Evolutionary conservation across 1,140 invertebrate species (phyloP), one percentile per base, ranked within the genome.

Genomic region (Bombus waltoni): DNA sequence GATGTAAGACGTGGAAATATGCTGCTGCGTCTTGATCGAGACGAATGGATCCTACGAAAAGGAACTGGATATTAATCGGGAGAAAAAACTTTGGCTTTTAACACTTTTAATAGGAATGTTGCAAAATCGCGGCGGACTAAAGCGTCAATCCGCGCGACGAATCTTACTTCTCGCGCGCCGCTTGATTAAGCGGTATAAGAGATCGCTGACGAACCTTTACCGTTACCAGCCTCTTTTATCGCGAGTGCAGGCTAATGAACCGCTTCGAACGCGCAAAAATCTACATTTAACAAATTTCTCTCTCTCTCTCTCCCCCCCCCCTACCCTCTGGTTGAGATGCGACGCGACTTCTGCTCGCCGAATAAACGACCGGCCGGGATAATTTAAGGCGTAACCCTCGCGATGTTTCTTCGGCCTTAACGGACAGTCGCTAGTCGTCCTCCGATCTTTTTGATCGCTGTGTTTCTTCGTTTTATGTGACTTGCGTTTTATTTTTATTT

Each of bases 161-260:
- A 25, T 66, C 62, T 57, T 47, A 44, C 53, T 82, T 4, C 13
- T 53, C 35, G 44, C 57, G 42, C 81, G 25, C 0, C 73, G 35
- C 28, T 68, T 77, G 81, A 83, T 83, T 83, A 83, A 83, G 81
- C 73, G 73, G 81, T 83, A 83, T 57, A 68, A 76, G 73, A 42
- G 59, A 22, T 13, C 72, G 72, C 42, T 83, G 81, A 83, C 81
- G 81, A 77, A 68, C 62, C 62, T 66, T 83, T 83, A 83, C 81
- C 81, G 81, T 83, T 83, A 83, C 15, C 71, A 44, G 68, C 59
- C 81, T 66, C 73, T 83, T 83, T 76, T 76, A 83, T 83, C 40
- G 81, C 81, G 72, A 65, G 72, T 35, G 44, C 81, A 66, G 72
- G 81, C 59, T 83, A 76, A 83, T 76, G 81, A 83, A 83, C 81